These are phyloP conservation scores for Drosophila pectinifera DNA, from an alignment of 1,140 invertebrate species.

Conservation along the genomic window DNA sequence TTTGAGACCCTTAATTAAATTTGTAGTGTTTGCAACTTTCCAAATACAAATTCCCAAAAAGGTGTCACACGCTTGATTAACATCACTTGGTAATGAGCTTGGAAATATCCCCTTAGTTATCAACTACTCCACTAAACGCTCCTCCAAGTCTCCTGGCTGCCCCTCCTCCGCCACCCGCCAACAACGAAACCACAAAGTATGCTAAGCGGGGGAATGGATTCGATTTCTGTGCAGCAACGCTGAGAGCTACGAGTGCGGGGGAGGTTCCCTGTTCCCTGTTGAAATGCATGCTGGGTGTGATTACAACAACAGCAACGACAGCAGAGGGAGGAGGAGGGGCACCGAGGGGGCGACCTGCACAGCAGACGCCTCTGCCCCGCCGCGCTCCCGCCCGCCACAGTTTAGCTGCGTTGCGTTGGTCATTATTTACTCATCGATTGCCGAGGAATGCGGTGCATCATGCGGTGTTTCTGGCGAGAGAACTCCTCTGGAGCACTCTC, in stretches of 20 bases:
- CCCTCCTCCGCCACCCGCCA: not conserved
- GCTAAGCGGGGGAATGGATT: slow-evolving; percentile 19
- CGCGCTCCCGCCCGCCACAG: slow-evolving; percentile 36
- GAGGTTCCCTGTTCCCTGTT: slow-evolving; percentile 59
- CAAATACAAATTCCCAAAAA: too few relatives aligned
- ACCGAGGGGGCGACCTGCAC: slow-evolving; percentile 38
- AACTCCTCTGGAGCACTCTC: slow-evolving; percentile 21
- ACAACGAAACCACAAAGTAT: slow-evolving; percentile 60
- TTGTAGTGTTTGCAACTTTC: too few relatives aligned
- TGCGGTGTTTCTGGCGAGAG: slow-evolving; percentile 49
- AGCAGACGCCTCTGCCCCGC: slow-evolving; percentile 17
- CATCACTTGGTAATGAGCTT: too few relatives aligned
- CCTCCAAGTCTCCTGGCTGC: not conserved
- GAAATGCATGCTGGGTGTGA: slow-evolving; percentile 80
- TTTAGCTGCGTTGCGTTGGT: slow-evolving; percentile 77
- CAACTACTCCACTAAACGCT: not conserved
- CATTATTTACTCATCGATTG: slow-evolving; percentile 83
- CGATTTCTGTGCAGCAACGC: slow-evolving; percentile 13
- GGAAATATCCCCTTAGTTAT: too few relatives aligned
- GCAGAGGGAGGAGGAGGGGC: slow-evolving; percentile 5
- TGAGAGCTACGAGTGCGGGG: slow-evolving; percentile 5
- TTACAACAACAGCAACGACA: slow-evolving; percentile 67
- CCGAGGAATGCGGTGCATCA: slow-evolving; percentile 76
- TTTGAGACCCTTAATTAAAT: too few relatives aligned
- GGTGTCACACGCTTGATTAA: too few relatives aligned